Base-by-base conservation (phyloP, 2,113 vertebrate genomes). In the Mastomys natalensis region DNA sequence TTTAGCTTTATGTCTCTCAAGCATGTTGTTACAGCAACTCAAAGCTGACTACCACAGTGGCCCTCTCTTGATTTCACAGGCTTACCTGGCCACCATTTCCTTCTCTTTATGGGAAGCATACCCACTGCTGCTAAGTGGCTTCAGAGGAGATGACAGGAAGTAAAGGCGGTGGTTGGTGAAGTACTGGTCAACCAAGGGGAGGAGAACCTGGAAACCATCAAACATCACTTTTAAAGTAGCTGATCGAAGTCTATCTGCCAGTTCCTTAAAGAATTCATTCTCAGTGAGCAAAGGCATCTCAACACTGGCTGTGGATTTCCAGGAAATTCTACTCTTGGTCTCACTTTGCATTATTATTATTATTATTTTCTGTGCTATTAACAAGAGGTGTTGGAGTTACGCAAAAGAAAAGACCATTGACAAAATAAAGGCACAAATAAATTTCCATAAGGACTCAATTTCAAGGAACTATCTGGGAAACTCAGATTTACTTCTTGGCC, bases 61-160 rank as follows among this genome's bases (percentile, higher is more conserved):
- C 60, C 58, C 64, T 92, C 73, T 68, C 55, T 93, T 89, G 34
- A 60, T 72, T 91, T 85, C 29, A 48, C 3, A 74, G 97, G 96
- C 98, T 98, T 98, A 99, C 99, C 99, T 99, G 98, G 99, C 99
- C 96, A 99, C 99, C 99, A 99, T 99, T 98, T 99, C 99, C 96
- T 99, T 99, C 98, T 99, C 99, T 96, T 99, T 99, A 97, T 99
- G 99, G 91, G 99, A 99, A 92, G 99, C 99, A 93, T 99, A 99
- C 45, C 99, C 99, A 22, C 99, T 99, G 98, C 99, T 99, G 97
- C 99, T 99, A 29, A 99, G 99, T 64, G 99, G 99, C 98, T 99
- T 99, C 91, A 99, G 99, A 91, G 99, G 99, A 26, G 99, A 99
- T 1, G 99, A 99, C 92, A 99, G 98, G 98, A 99, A 99, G 98